Evolutionary conservation across 2,888 invertebrate genomes (phyloP), one percentile per base, ranked within the genome.

Genomic region (Cacoxenus indagator): DNA sequence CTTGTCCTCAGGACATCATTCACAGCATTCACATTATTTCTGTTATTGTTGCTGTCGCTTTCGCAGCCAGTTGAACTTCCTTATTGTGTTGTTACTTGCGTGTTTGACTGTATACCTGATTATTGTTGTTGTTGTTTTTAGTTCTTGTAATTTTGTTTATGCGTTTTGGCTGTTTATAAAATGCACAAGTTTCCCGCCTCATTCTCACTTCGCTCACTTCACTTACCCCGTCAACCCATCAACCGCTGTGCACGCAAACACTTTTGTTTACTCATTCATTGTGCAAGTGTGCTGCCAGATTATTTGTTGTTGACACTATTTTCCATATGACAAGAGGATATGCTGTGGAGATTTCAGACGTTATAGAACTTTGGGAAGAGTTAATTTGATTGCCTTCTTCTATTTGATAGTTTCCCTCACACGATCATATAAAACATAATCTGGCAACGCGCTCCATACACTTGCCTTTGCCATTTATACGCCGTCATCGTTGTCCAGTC

Each of bases 181-280:
- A 43, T 62, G 61, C 45, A 51, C 37, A 62, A 62, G 45, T n/a
- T n/a, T n/a, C n/a, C n/a, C n/a, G n/a, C 61, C 31, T 59, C 51
- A 17, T 51, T 51, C 22, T 51, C 22, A 22, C 59, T 31, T 31
- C 31, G 4, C 57, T 4, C 27, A n/a, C 29, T 22, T 31, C 19
- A 27, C 29, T 31, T 31, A 19, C 31, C 5, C 17, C 31, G 17
- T 8, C 59, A 29, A 17, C 9, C 27, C 24, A 1, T 11, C 31
- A 43, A 14, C 11, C 51, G 11, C 51, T 19, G 19, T 55, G 29
- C 59, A 68, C 67, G 55, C 57, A 64, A 54, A 68, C 67, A 72
- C 67, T 68, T n/a, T 81, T 83, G 81, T 81, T 76, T 78, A 78
- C 76, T 81, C 76, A 81, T 83, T 83, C 78, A 81, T 79, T 67